phyloP scores from a whole-genome alignment of 2,888 invertebrate species.

The Fabriciana adippe region DNA sequence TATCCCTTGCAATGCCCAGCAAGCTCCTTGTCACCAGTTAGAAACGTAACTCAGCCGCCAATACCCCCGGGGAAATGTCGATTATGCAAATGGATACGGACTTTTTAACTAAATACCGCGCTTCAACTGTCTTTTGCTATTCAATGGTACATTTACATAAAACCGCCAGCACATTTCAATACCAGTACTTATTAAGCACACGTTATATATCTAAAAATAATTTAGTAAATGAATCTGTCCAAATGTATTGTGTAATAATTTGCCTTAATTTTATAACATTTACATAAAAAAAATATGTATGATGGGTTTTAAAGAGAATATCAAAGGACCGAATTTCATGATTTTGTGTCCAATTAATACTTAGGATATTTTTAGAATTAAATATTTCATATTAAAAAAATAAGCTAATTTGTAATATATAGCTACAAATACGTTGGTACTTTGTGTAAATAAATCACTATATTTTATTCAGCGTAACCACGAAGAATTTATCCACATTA shows the following conservation, averaged over 20 bases:
- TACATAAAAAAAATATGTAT: no score
- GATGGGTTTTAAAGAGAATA: no score
- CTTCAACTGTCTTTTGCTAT: constrained; percentile 40
- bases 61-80: constrained; percentile 78
- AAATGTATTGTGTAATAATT: no score
- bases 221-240: no score
- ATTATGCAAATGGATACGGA: constrained; percentile 74
- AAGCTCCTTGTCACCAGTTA: constrained; percentile 66
- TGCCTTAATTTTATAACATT: no score
- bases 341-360: neutral
- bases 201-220: neutral
- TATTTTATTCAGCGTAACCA: constrained; percentile 22
- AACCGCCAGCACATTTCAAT: constrained; percentile 15
- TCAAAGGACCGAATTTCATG: no score
- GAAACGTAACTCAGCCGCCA: constrained; percentile 76
- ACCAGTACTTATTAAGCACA: constrained; percentile 14
- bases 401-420: neutral
- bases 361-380: neutral
- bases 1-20: constrained; percentile 66
- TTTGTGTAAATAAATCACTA: constrained; percentile 11
- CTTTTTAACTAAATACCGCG: constrained; percentile 56
- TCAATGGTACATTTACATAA: constrained; percentile 38
- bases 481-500: constrained; percentile 37
- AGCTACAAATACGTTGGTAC: constrained; percentile 6
- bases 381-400: neutral